These are phyloP conservation scores for Sphyrna mokarran DNA, from an alignment of 2,113 vertebrate genomes.

Conservation along the genomic window DNA sequence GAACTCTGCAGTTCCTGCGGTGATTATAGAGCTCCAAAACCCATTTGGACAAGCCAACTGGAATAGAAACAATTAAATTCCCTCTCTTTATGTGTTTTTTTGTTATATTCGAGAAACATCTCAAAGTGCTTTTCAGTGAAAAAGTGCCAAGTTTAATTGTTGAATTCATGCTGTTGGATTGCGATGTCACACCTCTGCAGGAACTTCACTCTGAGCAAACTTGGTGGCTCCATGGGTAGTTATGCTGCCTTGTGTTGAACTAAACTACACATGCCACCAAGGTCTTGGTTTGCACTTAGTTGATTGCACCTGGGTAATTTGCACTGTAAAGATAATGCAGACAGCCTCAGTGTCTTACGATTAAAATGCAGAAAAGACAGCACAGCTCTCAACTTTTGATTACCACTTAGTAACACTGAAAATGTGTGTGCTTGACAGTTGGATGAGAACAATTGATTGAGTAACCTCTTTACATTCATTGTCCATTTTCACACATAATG, in stretches of 20 bases:
- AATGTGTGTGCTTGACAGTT: not conserved
- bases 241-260: not conserved
- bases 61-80: not conserved
- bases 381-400: not conserved
- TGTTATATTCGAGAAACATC: not conserved
- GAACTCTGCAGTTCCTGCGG: not conserved
- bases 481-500: not conserved
- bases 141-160: not conserved
- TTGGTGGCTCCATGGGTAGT: not conserved
- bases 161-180: not conserved
- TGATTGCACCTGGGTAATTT: not conserved
- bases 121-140: not conserved
- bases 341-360: not conserved
- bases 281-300: not conserved
- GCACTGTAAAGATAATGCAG: not conserved
- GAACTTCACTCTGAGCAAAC: not conserved
- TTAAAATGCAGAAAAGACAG: not conserved
- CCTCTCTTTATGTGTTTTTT: not conserved
- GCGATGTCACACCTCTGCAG: not conserved
- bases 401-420: not conserved
- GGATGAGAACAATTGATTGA: not conserved
- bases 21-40: not conserved
- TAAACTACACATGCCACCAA: not conserved
- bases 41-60: not conserved
- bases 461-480: not conserved